Percentiles rank a stretch among this genome's conserved stretches.
Conservation (phyloP, 2,113 vertebrate species). For the Spilogale gracilis region DNA sequence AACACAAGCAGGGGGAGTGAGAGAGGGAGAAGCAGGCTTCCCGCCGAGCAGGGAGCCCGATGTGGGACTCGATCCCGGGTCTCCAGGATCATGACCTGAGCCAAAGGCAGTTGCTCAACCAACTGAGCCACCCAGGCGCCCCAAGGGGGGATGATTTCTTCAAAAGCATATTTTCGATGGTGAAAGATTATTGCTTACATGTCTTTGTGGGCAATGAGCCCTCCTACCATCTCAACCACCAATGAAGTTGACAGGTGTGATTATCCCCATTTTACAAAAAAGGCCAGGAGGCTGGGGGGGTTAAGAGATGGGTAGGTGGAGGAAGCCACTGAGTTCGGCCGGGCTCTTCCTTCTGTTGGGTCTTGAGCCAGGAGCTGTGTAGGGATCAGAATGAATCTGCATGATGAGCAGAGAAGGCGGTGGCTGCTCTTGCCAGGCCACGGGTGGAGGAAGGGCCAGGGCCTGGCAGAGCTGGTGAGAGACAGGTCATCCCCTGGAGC, state of each 20-base stretch:
- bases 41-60: too few relatives aligned
- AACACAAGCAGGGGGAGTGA: too few relatives aligned
- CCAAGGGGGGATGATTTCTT: neutral
- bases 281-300: neutral
- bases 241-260: neutral
- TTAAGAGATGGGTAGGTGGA: too few relatives aligned
- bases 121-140: too few relatives aligned
- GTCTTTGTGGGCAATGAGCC: too few relatives aligned
- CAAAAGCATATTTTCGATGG: neutral
- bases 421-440: neutral
- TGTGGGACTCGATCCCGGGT: too few relatives aligned
- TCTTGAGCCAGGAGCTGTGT: too few relatives aligned
- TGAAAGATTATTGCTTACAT: neutral
- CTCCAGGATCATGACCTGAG: too few relatives aligned
- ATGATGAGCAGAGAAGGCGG: neutral
- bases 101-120: too few relatives aligned
- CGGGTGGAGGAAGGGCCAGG: fast-evolving
- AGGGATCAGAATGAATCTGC: too few relatives aligned
- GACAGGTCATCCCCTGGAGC: fast-evolving
- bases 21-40: too few relatives aligned
- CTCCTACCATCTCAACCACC: neutral
- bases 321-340: neutral
- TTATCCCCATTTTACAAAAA: neutral
- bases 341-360: neutral
- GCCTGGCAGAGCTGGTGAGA: fast-evolving